Base-by-base conservation (phyloP, 1,140 invertebrate genomes). In the Popillia japonica region DNA sequence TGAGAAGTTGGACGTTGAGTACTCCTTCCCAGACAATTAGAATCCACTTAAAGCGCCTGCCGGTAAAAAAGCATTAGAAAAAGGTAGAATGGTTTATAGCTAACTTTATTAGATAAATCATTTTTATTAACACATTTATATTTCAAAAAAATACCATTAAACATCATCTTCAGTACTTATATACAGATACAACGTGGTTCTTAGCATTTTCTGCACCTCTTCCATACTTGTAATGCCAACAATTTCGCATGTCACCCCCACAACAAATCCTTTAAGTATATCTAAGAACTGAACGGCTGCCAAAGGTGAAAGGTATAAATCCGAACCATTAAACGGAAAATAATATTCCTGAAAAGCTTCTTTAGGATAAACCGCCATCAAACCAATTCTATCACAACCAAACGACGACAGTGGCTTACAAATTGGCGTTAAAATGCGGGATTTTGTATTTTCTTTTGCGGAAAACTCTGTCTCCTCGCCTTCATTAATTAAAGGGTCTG, bases 241-340 rank as follows among this genome's bases (percentile, higher is more conserved):
- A 27, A 27, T 22, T 11, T 22, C 22, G 27, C 61, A 68, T 9
- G 61, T 27, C 11, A 68, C 11, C 9, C 0, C 14, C 20, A 68
- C 20, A 10, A 68, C 61, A 4, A 68, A 27, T 14, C 61, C 61
- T 68, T 11, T 68, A 7, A 68, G 3, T 11, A 6, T 27, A 27
- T 68, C 61, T 4, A 11, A 3, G 27, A 68, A 68, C 27, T 68
- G 61, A 27, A 68, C 61, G 3, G 7, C 61, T 3, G 22, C 22
- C 61, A 68, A 34, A 22, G 61, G 61, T 7, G 61, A 17, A 9
- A 68, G 27, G 27, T 68, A 68, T 14, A 10, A 6, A 6, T 68
- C 61, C 3, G 61, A 68, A 27, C 61, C 61, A 22, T 68, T 68
- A 27, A 22, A 68, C 8, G 61, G 61, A 27, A 68, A 68, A 14